Evolutionary conservation across 2,113 vertebrate species (phyloP), one percentile per base, ranked within the genome.

Genomic region (Calidris pygmaea): DNA sequence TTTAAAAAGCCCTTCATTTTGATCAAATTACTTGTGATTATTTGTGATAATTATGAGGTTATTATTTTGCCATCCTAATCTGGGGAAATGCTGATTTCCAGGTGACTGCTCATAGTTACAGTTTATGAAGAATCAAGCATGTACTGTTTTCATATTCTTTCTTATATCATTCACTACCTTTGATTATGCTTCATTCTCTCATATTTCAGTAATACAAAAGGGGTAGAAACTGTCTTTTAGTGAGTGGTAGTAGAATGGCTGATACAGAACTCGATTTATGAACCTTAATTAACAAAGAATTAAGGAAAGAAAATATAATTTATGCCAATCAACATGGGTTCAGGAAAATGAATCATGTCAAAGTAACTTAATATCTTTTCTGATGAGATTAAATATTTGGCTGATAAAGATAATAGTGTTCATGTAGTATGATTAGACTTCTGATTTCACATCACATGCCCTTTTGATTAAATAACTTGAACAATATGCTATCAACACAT

Each of bases 381-480:
- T 87, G 13, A 96, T 89, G 87, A 85, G 84, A 87, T 94, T 71
- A 92, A 92, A 94, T 94, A 91, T 91, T 92, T 94, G 66, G 76
- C 60, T 95, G 84, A 78, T 93, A 91, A 95, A 94, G 77, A 95
- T 85, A 95, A 85, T 39, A 87, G 23, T 65, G 30, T 68, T 94
- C 80, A 34, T 87, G 91, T 89, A 95, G 92, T 87, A 79, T 5
- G 48, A 95, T 96, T 93, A 92, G 70, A 66, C 56, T 93, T 96
- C 62, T 96, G 53, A 94, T 95, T 91, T 87, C 34, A 65, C 30
- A 82, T 93, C 70, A 73, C 21, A 85, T 62, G 65, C 81, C 22
- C 77, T 95, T 92, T 93, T 96, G 89, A 96, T 94, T 94, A 95
- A 96, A 94, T 71, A 89, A 87, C 30, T 85, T 75, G 62, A 94